Conservation (phyloP, 1,140 invertebrate genomes). For the Leptonema lineaticorne region DNA sequence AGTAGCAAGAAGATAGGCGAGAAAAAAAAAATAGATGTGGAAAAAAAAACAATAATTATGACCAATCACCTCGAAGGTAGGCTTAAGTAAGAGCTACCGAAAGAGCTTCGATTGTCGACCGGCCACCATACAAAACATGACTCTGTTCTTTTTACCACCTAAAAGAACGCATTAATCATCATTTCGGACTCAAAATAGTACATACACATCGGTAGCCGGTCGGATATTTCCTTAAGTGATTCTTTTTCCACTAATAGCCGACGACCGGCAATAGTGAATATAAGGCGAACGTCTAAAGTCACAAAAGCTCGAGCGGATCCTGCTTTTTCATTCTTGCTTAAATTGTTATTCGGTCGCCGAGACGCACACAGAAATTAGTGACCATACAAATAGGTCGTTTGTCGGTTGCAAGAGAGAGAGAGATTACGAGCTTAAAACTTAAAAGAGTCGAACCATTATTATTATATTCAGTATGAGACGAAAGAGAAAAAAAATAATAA, state of each 20-base stretch:
- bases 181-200: slow-evolving; percentile 38
- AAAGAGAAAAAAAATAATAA: too few species aligned
- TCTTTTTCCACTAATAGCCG: slow-evolving; percentile 38
- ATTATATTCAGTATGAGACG: too few species aligned
- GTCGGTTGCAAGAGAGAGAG: not conserved
- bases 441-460: not conserved
- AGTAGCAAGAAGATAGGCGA: too few species aligned
- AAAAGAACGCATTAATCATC: slow-evolving; percentile 41
- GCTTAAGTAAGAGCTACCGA: slow-evolving; percentile 31
- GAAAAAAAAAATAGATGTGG: not conserved
- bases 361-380: slow-evolving; percentile 25
- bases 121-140: slow-evolving; percentile 32
- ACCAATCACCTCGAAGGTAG: slow-evolving; percentile 9
- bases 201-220: slow-evolving; percentile 31
- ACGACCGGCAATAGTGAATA: too few species aligned
- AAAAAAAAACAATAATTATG: slow-evolving; percentile 30
- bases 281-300: slow-evolving; percentile 7
- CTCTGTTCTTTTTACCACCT: slow-evolving; percentile 35
- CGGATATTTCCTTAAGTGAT: slow-evolving; percentile 35
- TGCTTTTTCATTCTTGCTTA: slow-evolving; percentile 20
- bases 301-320: slow-evolving; percentile 9
- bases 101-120: slow-evolving; percentile 24
- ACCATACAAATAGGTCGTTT: slow-evolving; percentile 30
- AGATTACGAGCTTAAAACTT: slow-evolving; percentile 7
- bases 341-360: slow-evolving; percentile 23